Conservation (phyloP, 2,797 vertebrate species). For the Coranthus polyacanthus region DNA sequence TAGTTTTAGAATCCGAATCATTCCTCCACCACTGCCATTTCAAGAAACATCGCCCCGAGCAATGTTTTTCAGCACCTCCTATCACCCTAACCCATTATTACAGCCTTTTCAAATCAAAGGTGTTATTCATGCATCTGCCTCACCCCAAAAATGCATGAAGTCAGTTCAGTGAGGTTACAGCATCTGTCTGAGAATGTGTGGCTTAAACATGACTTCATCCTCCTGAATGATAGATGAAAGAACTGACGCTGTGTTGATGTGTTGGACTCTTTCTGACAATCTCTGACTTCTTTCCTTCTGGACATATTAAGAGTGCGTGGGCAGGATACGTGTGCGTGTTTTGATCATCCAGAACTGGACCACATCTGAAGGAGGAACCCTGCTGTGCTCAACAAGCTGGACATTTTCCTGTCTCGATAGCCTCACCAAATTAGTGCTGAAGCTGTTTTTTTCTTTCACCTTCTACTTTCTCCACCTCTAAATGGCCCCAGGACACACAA, state of each 20-base stretch:
- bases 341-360: constrained; percentile 43
- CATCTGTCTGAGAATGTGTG: constrained; percentile 80
- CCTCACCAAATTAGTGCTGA: constrained; percentile 27
- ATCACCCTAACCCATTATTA: constrained; percentile 55
- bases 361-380: constrained; percentile 46
- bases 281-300: constrained; percentile 13
- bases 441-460: constrained; percentile 26
- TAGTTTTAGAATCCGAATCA: background rate
- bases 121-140: constrained; percentile 59
- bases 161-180: constrained; percentile 71
- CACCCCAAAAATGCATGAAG: constrained; percentile 74
- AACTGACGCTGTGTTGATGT: constrained; percentile 47
- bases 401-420: constrained; percentile 41
- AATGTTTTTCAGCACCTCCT: constrained; percentile 43
- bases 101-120: constrained; percentile 58
- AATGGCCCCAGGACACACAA: constrained; percentile 20
- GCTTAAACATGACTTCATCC: constrained; percentile 79
- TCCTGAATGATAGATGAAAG: constrained; percentile 70
- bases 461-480: constrained; percentile 5
- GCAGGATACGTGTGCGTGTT: constrained; percentile 14
- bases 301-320: constrained; percentile 30
- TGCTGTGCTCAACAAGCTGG: constrained; percentile 43
- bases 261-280: constrained; percentile 38
- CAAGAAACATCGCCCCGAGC: constrained; percentile 14
- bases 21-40: background rate